Conservation (phyloP, 2,797 vertebrate genomes). For the Mormyrus hasselquistii region DNA sequence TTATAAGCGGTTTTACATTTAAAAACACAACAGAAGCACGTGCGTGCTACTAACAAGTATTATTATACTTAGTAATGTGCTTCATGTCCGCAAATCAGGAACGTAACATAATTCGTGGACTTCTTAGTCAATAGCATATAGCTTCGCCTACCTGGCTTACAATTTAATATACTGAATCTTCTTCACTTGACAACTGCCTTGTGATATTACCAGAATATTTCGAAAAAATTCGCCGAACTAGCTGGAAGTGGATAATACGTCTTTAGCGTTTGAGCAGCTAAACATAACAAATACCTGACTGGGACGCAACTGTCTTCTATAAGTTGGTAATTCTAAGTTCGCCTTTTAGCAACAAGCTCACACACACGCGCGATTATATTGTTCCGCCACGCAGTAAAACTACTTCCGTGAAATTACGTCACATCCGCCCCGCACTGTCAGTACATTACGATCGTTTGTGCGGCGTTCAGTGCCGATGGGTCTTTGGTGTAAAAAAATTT, state of each 20-base stretch:
- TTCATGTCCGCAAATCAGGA: not conserved
- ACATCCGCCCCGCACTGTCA: conserved; percentile 11
- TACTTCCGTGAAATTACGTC: not conserved
- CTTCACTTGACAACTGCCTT: not conserved
- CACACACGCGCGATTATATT: not conserved
- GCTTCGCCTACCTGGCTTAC: not conserved
- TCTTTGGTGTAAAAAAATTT: not conserved
- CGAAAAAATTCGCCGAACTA: not conserved
- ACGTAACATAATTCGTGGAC: not conserved
- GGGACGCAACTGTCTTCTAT: not conserved
- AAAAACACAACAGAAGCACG: not conserved
- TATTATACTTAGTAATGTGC: not conserved
- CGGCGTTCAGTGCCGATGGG: not conserved
- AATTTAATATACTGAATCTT: not conserved
- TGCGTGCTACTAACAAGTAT: not conserved
- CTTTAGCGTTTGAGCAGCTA: not conserved
- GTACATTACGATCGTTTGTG: not conserved
- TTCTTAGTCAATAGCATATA: not conserved
- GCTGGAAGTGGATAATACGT: not conserved
- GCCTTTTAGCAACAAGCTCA: not conserved
- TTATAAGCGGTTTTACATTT: not conserved
- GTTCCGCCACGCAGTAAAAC: conserved; percentile 10
- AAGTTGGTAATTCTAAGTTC: not conserved
- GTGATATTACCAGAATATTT: not conserved
- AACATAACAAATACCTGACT: not conserved